These are phyloP conservation scores for Epirrhoe tristata DNA, from an alignment of 2,888 invertebrate species.

Conservation along the genomic window DNA sequence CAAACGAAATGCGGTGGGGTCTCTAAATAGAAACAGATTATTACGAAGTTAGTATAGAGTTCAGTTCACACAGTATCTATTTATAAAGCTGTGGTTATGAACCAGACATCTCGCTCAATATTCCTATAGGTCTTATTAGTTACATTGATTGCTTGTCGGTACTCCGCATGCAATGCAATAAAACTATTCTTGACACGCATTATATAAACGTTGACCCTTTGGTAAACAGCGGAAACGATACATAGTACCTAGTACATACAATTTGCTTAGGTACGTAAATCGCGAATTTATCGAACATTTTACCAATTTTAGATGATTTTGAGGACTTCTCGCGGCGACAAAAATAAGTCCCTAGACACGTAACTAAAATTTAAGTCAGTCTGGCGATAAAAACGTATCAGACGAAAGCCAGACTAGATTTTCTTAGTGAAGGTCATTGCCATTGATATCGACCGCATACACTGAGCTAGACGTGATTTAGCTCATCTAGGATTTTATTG, in stretches of 20 bases:
- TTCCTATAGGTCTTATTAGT: background rate
- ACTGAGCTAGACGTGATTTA: slow-evolving; percentile 29
- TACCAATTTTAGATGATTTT: slow-evolving; percentile 16
- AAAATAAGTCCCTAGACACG: slow-evolving; percentile 32
- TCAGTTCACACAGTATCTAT: slow-evolving; percentile 1
- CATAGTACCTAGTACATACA: background rate
- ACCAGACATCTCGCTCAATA: background rate
- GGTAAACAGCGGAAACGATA: background rate
- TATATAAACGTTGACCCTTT: background rate
- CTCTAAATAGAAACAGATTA: slow-evolving; percentile 11
- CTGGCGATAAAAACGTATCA: slow-evolving; percentile 41
- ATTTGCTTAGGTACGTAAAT: slow-evolving; percentile 1
- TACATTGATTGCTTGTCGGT: slow-evolving; percentile 11
- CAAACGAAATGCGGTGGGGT: slow-evolving; percentile 15
- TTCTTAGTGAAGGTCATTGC: slow-evolving; percentile 53
- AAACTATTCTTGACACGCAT: slow-evolving; percentile 14
- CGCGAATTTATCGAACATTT: background rate
- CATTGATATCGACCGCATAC: slow-evolving; percentile 49
- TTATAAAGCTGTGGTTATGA: background rate
- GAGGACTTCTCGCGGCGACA: slow-evolving; percentile 20
- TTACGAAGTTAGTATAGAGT: background rate
- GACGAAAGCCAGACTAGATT: slow-evolving; percentile 49
- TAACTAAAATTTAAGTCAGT: slow-evolving; percentile 35
- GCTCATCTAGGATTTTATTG: slow-evolving; percentile 7
- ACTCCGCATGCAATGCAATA: slow-evolving; percentile 5